Conservation (phyloP, 2,113 vertebrate species). For the Puntigrus tetrazona region DNA sequence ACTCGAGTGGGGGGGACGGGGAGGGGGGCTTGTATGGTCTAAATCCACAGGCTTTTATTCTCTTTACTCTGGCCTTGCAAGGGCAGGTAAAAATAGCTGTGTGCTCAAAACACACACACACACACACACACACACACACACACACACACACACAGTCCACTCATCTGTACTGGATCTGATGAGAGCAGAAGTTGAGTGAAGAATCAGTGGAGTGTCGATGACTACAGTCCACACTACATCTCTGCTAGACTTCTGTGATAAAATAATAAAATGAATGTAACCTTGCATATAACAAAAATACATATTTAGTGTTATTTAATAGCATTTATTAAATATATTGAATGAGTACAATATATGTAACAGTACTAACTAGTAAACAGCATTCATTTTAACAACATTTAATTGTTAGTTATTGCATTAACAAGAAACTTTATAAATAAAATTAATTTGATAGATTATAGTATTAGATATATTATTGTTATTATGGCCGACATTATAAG, state of each 20-base stretch:
- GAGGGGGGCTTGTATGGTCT: background rate
- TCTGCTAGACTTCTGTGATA: background rate
- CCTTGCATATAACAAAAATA: background rate
- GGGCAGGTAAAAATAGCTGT: slow-evolving; percentile 79
- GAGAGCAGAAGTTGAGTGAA: background rate
- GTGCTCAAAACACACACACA: slow-evolving; percentile 49
- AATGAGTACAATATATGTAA: too few species aligned
- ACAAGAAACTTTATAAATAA: too few species aligned
- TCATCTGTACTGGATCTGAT: slow-evolving; percentile 41
- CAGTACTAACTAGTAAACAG: too few species aligned
- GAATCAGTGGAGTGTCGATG: background rate
- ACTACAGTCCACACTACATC: background rate
- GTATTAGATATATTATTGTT: too few species aligned
- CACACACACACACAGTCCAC: slow-evolving; percentile 33
- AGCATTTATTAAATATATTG: background rate
- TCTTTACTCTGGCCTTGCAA: slow-evolving; percentile 39
- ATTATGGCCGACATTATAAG: background rate
- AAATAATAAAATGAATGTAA: too few species aligned
- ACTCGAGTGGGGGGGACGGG: background rate
- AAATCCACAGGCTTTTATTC: slow-evolving; percentile 50
- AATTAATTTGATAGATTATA: too few species aligned
- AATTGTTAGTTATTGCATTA: too few species aligned
- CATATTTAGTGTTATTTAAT: too few species aligned
- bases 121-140: background rate
- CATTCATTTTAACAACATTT: too few species aligned